Base-by-base conservation (phyloP, 1,140 invertebrate genomes). In the Microvelia longipes region DNA sequence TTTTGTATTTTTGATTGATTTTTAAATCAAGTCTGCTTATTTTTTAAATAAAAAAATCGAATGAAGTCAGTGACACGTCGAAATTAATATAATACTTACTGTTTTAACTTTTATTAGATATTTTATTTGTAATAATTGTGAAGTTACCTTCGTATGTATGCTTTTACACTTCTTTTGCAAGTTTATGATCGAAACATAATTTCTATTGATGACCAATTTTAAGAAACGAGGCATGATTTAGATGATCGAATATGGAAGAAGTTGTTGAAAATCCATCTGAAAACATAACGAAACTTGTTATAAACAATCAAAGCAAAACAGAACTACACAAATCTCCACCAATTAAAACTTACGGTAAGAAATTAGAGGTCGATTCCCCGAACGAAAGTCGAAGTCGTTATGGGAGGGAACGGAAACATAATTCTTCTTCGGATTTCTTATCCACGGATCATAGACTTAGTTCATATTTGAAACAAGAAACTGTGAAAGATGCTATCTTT, bases 371-470 rank as follows among this genome's bases (percentile, higher is more conserved):
- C 26, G 19, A 11, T 1, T 27, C 67, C 28, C 64, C 68, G 1
- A 28, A 5, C 19, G 71, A 70, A 50, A 68, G 70, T 27, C 73
- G 69, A 69, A 76, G 75, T 73, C 68, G 76, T 2, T 77, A 75
- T 70, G 76, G 76, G 26, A 69, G 75, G n/a, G 61, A 71, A 28
- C 72, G 73, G n/a, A 77, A 77, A 71, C 75, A 72, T 35, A 75
- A 73, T 65, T 66, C 75, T 14, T 66, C 71, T 28, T 70, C 69
- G 35, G 76, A 77, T 71, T 77, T 73, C 68, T 70, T 74, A 15
- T 74, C 72, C n/a, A 77, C 75, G 29, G 76, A 77, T 62, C 73
- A 72, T n/a, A 73, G 72, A 63, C 71, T 76, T 13, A 72, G 73
- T 67, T 60, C 69, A 1, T 73, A 73, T 69, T 66, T 72, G 25